Evolutionary conservation across 2,113 vertebrate genomes (phyloP).

Genomic region (Hydrochoerus hydrochaeris): DNA sequence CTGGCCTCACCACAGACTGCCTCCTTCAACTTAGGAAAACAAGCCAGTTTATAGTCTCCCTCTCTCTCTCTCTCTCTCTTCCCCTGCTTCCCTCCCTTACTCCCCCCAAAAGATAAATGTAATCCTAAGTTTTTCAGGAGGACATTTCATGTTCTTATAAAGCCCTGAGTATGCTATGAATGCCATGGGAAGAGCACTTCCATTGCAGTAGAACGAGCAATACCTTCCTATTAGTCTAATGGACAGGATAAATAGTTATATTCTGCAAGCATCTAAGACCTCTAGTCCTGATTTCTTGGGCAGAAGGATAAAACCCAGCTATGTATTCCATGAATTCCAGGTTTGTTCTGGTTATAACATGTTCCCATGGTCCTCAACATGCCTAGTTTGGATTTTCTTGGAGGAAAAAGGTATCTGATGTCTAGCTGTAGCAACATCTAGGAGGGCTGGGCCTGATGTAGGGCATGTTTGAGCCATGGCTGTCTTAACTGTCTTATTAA

Average conservation of each 20-base stretch:
- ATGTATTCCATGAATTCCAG: constrained; percentile 73
- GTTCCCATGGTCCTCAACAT: constrained; percentile 56
- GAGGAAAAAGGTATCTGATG: constrained; percentile 51
- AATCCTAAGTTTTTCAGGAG: constrained; percentile 82
- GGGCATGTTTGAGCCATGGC: not conserved
- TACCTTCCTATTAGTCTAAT: constrained; percentile 80
- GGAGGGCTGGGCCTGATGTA: not conserved
- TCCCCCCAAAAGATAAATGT: constrained; percentile 79
- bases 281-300: constrained; percentile 73
- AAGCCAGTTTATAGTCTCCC: constrained; percentile 77
- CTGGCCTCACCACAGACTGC: constrained; percentile 81
- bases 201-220: constrained; percentile 82
- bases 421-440: not conserved
- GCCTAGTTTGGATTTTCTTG: not conserved
- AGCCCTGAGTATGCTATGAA: constrained; percentile 77
- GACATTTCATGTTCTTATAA: constrained; percentile 83
- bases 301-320: constrained; percentile 77
- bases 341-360: constrained; percentile 73
- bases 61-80: not conserved
- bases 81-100: not conserved
- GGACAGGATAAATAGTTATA: constrained; percentile 60
- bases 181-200: constrained; percentile 80
- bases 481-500: not conserved
- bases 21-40: constrained; percentile 83
- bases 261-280: constrained; percentile 71